Percentiles rank a stretch among this genome's conserved stretches.
phyloP scores from a whole-genome alignment of 2,113 vertebrate genomes.

The Fukomys damarensis region DNA sequence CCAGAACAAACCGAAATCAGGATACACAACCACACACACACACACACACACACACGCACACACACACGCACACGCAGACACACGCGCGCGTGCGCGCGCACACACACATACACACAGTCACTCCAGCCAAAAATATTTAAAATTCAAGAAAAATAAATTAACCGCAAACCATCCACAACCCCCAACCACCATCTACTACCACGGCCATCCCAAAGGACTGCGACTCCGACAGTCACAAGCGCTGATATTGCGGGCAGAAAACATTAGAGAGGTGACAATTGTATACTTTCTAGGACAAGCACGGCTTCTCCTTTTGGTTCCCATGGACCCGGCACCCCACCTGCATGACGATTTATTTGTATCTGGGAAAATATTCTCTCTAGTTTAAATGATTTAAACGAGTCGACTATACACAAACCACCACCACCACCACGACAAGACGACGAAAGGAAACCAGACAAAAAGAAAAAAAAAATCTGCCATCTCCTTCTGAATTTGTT shows the following conservation, averaged over 20 bases:
- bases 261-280: constrained; percentile 89
- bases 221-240: constrained; percentile 90
- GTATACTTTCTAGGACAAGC: constrained; percentile 93
- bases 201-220: constrained; percentile 87
- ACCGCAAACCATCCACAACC: constrained; percentile 80
- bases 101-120: constrained; percentile 21
- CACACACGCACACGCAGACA: background rate
- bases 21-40: constrained; percentile 80
- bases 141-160: constrained; percentile 83
- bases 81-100: constrained; percentile 21
- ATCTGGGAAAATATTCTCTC: constrained; percentile 92
- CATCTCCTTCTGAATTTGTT: constrained; percentile 91
- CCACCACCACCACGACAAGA: constrained; percentile 64
- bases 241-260: constrained; percentile 89
- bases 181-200: constrained; percentile 79
- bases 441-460: constrained; percentile 84
- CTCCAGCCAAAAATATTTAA: constrained; percentile 71
- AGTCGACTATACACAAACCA: constrained; percentile 74
- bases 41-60: background rate
- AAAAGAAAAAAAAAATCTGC: constrained; percentile 78
- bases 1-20: constrained; percentile 83
- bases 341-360: constrained; percentile 98
- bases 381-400: constrained; percentile 85
- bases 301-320: constrained; percentile 96
- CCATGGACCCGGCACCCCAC: constrained; percentile 95